Conservation (phyloP, 2,113 vertebrate species). For the Puntigrus tetrazona region DNA sequence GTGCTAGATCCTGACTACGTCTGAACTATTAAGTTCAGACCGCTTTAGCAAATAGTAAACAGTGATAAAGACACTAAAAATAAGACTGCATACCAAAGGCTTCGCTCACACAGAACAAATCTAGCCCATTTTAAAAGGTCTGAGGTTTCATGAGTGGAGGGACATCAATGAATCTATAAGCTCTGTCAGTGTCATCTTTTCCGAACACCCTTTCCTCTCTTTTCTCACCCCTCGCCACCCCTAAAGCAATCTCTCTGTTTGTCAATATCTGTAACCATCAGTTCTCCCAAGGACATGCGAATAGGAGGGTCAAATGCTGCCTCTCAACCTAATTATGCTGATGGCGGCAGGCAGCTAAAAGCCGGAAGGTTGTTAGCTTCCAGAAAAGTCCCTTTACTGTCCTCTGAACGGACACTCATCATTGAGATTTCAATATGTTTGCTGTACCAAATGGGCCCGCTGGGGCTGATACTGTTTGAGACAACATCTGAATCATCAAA, state of each 20-base stretch:
- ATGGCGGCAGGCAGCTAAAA: constrained; percentile 55
- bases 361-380: constrained; percentile 50
- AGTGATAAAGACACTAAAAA: neutral
- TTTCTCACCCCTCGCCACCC: constrained; percentile 1
- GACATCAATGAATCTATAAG: constrained; percentile 37
- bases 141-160: neutral
- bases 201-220: constrained; percentile 39
- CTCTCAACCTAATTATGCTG: constrained; percentile 59
- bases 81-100: neutral
- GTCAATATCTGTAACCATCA: constrained; percentile 55
- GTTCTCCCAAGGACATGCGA: constrained; percentile 54
- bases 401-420: constrained; percentile 43
- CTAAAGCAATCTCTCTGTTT: constrained; percentile 40
- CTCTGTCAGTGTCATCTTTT: constrained; percentile 39
- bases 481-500: constrained; percentile 31
- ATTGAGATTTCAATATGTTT: constrained; percentile 43
- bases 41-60: neutral
- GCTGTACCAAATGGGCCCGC: constrained; percentile 29
- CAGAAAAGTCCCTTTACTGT: constrained; percentile 51
- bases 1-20: no score
- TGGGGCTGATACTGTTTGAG: constrained; percentile 38
- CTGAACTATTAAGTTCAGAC: no score
- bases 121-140: neutral
- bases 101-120: neutral
- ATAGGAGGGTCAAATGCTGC: constrained; percentile 46